These are phyloP conservation scores for Ricordea florida DNA, from an alignment of 92 coral and sea anemone genomes.

Conservation along the genomic window DNA sequence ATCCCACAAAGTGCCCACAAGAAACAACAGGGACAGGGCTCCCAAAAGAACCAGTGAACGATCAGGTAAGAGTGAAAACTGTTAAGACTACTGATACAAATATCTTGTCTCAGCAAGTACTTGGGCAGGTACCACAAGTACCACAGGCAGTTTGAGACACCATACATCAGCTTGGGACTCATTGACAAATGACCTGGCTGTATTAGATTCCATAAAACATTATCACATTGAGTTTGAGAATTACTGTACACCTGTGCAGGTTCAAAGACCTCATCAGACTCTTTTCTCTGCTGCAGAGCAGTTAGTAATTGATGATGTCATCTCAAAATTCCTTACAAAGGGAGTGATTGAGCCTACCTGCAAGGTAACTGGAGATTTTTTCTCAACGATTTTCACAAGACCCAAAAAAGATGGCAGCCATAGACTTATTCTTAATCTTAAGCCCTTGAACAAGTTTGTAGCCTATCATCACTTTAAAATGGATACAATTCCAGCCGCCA, in stretches of 20 bases:
- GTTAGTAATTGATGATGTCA: not conserved
- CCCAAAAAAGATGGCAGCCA: conserved; percentile 33
- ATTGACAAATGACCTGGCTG: conserved; percentile 27
- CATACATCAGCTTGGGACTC: not conserved
- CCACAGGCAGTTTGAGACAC: not conserved
- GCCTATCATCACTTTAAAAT: conserved; percentile 18
- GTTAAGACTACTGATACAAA: not conserved
- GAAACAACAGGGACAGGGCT: not conserved
- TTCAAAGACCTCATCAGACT: not conserved
- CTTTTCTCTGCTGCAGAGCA: not conserved
- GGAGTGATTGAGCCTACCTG: conserved; percentile 1
- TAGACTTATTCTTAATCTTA: conserved; percentile 30
- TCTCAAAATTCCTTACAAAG: not conserved
- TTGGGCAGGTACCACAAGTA: too few species aligned
- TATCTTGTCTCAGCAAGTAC: not conserved
- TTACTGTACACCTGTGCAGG: conserved; percentile 12
- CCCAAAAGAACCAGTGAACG: not conserved
- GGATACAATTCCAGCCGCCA: conserved; percentile 22
- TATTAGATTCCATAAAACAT: too few species aligned
- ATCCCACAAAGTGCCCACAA: conserved; percentile 2
- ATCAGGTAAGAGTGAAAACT: not conserved
- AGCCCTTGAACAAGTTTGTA: conserved; percentile 8
- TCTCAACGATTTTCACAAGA: conserved; percentile 12
- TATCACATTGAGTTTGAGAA: conserved; percentile 13
- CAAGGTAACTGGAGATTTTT: not conserved